phyloP scores from a whole-genome alignment of 2,888 invertebrate species.

The Drosophila mettleri region DNA sequence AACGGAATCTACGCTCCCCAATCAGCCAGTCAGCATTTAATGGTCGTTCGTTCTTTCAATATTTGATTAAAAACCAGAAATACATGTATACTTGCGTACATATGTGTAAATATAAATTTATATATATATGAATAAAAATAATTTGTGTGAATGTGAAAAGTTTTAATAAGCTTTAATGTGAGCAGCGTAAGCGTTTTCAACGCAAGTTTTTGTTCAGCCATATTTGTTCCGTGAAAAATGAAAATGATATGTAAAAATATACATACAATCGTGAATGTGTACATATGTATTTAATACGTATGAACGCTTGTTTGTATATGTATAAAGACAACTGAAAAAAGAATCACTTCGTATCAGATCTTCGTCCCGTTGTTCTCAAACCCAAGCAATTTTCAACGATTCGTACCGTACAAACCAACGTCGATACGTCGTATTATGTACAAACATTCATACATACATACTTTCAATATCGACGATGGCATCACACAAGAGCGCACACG shows the following conservation, averaged over 20 bases:
- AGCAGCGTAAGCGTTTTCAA: conserved; percentile 62
- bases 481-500: conserved; percentile 67
- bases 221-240: conserved; percentile 75
- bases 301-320: conserved; percentile 17
- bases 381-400: conserved; percentile 69
- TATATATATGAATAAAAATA: conserved; percentile 19
- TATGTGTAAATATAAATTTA: conserved; percentile 24
- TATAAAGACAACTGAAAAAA: conserved; percentile 65
- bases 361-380: conserved; percentile 77
- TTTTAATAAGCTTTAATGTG: conserved; percentile 53
- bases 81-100: conserved; percentile 34
- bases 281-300: conserved; percentile 29
- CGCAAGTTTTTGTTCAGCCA: conserved; percentile 65
- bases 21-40: conserved; percentile 70
- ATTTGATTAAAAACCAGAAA: conserved; percentile 60
- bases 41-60: conserved; percentile 61
- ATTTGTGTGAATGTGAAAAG: conserved; percentile 63
- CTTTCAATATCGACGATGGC: conserved; percentile 79
- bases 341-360: conserved; percentile 75
- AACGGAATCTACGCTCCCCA: conserved; percentile 70
- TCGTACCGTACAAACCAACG: conserved; percentile 49
- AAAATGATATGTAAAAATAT: conserved; percentile 68
- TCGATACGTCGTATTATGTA: conserved; percentile 60
- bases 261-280: conserved; percentile 33
- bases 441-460: conserved; percentile 57